These are phyloP conservation scores for Papilio polyxenes DNA, from an alignment of 1,140 invertebrate genomes.

Conservation along the genomic window DNA sequence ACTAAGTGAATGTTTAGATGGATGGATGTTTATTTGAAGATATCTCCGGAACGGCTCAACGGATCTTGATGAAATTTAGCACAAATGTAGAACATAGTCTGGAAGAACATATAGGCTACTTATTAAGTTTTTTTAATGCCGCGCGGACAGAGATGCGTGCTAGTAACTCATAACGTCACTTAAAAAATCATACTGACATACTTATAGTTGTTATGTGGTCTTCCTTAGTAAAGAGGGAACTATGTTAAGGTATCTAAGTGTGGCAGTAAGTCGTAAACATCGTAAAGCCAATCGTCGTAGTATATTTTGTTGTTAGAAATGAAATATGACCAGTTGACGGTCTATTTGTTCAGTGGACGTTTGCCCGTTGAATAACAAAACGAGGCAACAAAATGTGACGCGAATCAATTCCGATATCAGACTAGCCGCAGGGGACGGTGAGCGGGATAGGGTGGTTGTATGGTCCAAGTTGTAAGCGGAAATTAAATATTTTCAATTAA, in stretches of 20 bases:
- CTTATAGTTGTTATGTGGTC: too few species aligned
- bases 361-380: conserved; percentile 26
- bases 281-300: neutral
- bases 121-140: too few species aligned
- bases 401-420: conserved; percentile 56
- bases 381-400: conserved; percentile 41
- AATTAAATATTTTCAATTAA: neutral
- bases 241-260: neutral
- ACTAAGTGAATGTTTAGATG: too few species aligned
- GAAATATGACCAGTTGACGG: neutral
- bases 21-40: too few species aligned
- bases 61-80: too few species aligned
- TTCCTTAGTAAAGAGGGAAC: too few species aligned
- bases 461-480: conserved; percentile 38
- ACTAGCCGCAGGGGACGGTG: conserved; percentile 24
- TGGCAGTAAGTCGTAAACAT: neutral
- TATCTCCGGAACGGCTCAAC: too few species aligned
- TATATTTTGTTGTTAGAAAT: neutral
- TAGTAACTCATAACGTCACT: too few species aligned
- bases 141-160: too few species aligned
- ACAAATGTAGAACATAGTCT: too few species aligned
- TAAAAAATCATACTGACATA: too few species aligned
- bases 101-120: too few species aligned
- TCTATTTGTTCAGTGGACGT: neutral
- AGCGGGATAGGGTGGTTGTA: neutral